A percentile compares a stretch with the other conserved stretches of the same genome.
phyloP scores from a whole-genome alignment of 2,888 invertebrate genomes.

The Axea sp. region DNA sequence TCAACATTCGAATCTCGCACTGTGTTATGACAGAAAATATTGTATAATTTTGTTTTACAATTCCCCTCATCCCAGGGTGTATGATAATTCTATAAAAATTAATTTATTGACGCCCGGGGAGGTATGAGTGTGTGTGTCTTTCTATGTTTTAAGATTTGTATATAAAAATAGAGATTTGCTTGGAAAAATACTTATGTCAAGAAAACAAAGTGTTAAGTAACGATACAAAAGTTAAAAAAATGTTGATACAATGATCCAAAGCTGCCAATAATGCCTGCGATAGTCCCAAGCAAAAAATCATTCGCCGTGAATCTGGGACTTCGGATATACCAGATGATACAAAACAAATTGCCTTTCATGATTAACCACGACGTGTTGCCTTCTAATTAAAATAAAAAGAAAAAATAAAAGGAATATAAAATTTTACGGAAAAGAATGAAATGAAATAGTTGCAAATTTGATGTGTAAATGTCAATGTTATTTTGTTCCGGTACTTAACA shows the following conservation, averaged over 20 bases:
- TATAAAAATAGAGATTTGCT: constrained; percentile 65
- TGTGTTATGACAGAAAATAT: constrained; percentile 56
- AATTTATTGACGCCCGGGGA: constrained; percentile 76
- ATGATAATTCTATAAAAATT: constrained; percentile 68
- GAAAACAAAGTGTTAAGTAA: constrained; percentile 47
- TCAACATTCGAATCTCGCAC: constrained; percentile 65
- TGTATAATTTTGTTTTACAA: constrained; percentile 45
- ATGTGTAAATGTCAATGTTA: constrained; percentile 65
- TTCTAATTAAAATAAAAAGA: constrained; percentile 72
- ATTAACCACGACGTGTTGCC: constrained; percentile 78
- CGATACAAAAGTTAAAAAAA: constrained; percentile 39
- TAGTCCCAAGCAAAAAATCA: constrained; percentile 56
- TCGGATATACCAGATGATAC: constrained; percentile 78
- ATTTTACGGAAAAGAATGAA: constrained; percentile 28
- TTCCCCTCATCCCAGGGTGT: constrained; percentile 70
- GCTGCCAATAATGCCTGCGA: constrained; percentile 79
- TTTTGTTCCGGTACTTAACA: constrained; percentile 76
- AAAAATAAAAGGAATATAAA: constrained; percentile 59
- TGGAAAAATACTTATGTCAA: constrained; percentile 66
- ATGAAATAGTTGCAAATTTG: constrained; percentile 68
- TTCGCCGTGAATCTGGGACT: constrained; percentile 67
- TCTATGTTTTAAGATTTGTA: constrained; percentile 70
- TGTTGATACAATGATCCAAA: constrained; percentile 70
- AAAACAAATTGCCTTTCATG: constrained; percentile 79
- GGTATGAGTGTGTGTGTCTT: constrained; percentile 64